phyloP scores from a whole-genome alignment of 2,888 invertebrate genomes.

The Drosophila prolongata region DNA sequence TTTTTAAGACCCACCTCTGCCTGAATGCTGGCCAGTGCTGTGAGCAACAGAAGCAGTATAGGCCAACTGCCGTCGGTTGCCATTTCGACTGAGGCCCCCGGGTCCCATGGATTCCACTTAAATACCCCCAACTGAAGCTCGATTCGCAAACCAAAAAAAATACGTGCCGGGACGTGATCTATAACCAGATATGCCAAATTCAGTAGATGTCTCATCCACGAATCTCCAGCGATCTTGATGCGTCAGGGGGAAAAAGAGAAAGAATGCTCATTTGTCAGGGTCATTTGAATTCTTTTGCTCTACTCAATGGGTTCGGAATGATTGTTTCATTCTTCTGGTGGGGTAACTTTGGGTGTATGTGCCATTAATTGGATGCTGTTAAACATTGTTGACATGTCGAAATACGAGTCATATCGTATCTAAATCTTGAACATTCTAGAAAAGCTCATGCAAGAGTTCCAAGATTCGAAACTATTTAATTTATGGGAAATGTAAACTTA shows the following conservation, averaged over 20 bases:
- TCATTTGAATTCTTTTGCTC: slow-evolving; percentile 24
- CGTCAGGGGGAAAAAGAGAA: slow-evolving; percentile 20
- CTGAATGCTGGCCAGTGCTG: background rate
- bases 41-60: slow-evolving; percentile 5
- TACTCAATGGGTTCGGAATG: slow-evolving; percentile 16
- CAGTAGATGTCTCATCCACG: slow-evolving; percentile 41
- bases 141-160: slow-evolving; percentile 13
- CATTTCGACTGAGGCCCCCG: slow-evolving; percentile 36
- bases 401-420: background rate
- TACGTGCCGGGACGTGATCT: slow-evolving; percentile 61
- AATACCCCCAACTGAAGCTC: slow-evolving; percentile 14
- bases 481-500: too few relatives aligned
- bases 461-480: background rate
- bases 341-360: slow-evolving; percentile 1
- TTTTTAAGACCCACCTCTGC: slow-evolving; percentile 7
- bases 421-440: too few relatives aligned
- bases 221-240: slow-evolving; percentile 40
- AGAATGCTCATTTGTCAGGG: slow-evolving; percentile 9
- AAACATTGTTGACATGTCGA: background rate
- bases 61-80: slow-evolving; percentile 27
- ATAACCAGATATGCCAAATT: slow-evolving; percentile 54
- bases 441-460: background rate
- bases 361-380: slow-evolving; percentile 11
- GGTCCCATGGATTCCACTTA: slow-evolving; percentile 28
- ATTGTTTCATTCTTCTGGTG: background rate